These are phyloP conservation scores for Ooceraea biroi DNA, from an alignment of 1,140 invertebrate species.

Conservation along the genomic window DNA sequence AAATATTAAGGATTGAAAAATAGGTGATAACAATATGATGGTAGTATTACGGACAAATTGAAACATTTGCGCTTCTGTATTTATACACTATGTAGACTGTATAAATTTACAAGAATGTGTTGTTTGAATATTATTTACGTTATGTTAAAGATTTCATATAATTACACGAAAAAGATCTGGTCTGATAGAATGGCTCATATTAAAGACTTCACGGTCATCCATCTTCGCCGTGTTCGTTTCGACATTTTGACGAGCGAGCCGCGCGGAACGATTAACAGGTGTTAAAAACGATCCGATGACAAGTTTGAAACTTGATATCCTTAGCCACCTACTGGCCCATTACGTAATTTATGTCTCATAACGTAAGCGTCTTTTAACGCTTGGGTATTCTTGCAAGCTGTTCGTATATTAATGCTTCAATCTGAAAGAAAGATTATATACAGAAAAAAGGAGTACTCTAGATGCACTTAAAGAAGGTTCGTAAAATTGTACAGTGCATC, in stretches of 20 bases:
- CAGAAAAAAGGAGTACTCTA: background rate
- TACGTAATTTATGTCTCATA: slow-evolving; percentile 72
- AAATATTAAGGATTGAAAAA: too few species aligned
- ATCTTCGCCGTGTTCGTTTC: slow-evolving; percentile 59
- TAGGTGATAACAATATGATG: too few species aligned
- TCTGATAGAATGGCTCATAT: background rate
- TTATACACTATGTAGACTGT: too few species aligned
- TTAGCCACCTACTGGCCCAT: slow-evolving; percentile 67
- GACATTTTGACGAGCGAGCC: slow-evolving; percentile 67
- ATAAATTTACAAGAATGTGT: too few species aligned
- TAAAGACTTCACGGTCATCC: slow-evolving; percentile 31
- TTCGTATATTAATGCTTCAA: slow-evolving; percentile 10
- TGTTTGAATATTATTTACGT: background rate
- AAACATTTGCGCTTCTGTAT: too few species aligned
- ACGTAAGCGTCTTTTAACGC: slow-evolving; percentile 42
- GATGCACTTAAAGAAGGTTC: slow-evolving; percentile 5
- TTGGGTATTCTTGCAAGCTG: background rate
- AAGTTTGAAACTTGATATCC: slow-evolving; percentile 70
- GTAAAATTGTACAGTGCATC: slow-evolving; percentile 22
- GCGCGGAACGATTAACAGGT: slow-evolving; percentile 59
- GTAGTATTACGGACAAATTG: too few species aligned
- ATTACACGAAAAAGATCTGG: too few species aligned
- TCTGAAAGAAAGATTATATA: slow-evolving; percentile 6
- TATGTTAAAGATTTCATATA: slow-evolving; percentile 5
- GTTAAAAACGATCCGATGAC: slow-evolving; percentile 70